These are phyloP conservation scores for Apodemia duryi DNA, from an alignment of 2,888 invertebrate species.

Conservation along the genomic window DNA sequence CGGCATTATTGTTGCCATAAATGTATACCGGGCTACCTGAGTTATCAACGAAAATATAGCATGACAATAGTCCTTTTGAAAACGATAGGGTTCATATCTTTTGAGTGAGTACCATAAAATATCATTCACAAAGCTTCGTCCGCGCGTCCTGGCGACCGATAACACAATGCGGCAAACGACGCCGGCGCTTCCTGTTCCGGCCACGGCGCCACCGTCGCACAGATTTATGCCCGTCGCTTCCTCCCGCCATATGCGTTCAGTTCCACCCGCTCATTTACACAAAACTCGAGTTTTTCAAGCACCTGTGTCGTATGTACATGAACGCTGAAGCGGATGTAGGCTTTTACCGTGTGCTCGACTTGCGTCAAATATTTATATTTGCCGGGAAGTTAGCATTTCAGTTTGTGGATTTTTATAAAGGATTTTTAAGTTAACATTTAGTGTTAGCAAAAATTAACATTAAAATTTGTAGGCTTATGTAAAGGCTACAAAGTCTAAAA, in stretches of 20 bases:
- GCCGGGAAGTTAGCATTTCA: neutral
- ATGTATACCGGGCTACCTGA: constrained; percentile 28
- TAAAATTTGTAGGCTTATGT: no score
- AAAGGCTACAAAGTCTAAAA: no score
- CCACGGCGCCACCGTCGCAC: constrained; percentile 70
- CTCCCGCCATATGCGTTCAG: constrained; percentile 67
- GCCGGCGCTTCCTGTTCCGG: constrained; percentile 75
- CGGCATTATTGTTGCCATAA: constrained; percentile 26
- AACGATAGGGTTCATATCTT: constrained; percentile 63
- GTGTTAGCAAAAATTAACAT: neutral
- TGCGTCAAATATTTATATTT: constrained; percentile 27
- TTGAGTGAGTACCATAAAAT: constrained; percentile 63
- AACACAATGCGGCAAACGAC: constrained; percentile 79
- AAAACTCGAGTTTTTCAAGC: constrained; percentile 74
- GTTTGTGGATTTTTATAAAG: neutral
- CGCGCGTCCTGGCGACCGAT: constrained; percentile 70
- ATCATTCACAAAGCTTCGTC: constrained; percentile 64
- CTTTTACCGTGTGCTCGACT: constrained; percentile 43
- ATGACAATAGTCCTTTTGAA: constrained; percentile 59
- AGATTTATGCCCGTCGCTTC: constrained; percentile 77
- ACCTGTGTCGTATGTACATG: constrained; percentile 52
- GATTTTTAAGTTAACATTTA: neutral
- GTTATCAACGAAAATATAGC: constrained; percentile 56
- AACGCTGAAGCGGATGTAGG: constrained; percentile 48
- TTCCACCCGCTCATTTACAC: constrained; percentile 72